Conservation (phyloP, 1,140 invertebrate species). For the Oscheius sp. region DNA sequence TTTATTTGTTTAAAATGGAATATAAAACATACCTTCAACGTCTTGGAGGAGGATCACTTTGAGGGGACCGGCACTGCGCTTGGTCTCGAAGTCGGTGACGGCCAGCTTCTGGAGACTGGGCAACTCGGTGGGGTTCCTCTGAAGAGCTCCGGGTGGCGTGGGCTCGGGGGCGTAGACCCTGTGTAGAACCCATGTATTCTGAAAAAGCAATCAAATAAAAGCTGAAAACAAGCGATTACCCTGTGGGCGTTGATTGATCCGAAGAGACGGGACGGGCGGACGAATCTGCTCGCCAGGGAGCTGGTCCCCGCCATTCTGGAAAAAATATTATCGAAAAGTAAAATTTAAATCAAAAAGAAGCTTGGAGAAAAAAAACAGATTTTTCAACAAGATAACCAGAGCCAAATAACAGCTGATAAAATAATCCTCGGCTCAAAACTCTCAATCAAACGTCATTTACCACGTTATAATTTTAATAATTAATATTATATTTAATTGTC, state of each 20-base stretch:
- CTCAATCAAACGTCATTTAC: no score
- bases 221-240: neutral
- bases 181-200: slow-evolving; percentile 48
- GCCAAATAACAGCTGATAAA: no score
- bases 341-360: no score
- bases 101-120: slow-evolving; percentile 51
- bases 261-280: neutral
- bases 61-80: slow-evolving; percentile 41
- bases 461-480: no score
- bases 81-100: slow-evolving; percentile 45
- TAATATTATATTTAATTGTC: no score
- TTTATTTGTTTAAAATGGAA: neutral
- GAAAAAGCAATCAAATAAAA: slow-evolving; percentile 5
- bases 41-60: slow-evolving; percentile 59
- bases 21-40: slow-evolving; percentile 51
- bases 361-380: no score
- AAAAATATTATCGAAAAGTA: no score
- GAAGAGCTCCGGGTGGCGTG: slow-evolving; percentile 38
- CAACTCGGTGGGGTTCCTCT: slow-evolving; percentile 43
- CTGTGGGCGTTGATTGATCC: neutral
- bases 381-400: no score
- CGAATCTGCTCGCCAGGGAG: no score
- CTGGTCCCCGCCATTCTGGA: no score
- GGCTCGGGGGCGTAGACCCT: slow-evolving; percentile 41
- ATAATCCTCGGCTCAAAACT: no score